Evolutionary conservation across 2,888 invertebrate species (phyloP), one percentile per base, ranked within the genome.

Genomic region (Coenonympha glycerion): DNA sequence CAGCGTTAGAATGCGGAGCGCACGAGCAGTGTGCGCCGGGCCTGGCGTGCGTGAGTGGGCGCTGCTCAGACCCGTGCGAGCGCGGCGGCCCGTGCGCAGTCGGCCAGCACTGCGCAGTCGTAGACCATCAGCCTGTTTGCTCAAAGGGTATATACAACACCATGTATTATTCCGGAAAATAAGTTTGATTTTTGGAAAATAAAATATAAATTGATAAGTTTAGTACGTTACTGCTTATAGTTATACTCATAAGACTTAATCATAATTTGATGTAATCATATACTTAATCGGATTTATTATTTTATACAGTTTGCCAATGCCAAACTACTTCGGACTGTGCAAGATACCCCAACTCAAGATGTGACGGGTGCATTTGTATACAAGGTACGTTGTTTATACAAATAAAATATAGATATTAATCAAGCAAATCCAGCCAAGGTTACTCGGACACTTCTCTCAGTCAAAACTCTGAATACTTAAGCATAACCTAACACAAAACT

Each of bases 111-210:
- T 96, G 96, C 70, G 92, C 92, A 63, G 94, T 96, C 37, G 89
- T 93, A 64, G 89, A 94, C 65, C 96, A 96, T 74, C 92, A 93
- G 71, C 93, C 95, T 6, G 92, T 94, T 53, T 96, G 96, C 73
- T 91, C 92, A 31, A 92, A 92, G 88, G 93, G 95, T 86, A 69
- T 45, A 39, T 15, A 4, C 13, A 24, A 15, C 15, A n/a, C n/a
- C n/a, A n/a, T n/a, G n/a, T n/a, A n/a, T n/a, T n/a, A n/a, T n/a
- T n/a, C n/a, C n/a, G n/a, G n/a, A n/a, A n/a, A n/a, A n/a, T n/a
- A n/a, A n/a, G n/a, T n/a, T n/a, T n/a, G n/a, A n/a, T n/a, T n/a
- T n/a, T n/a, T n/a, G n/a, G n/a, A n/a, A n/a, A n/a, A n/a, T n/a
- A n/a, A n/a, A n/a, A n/a, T n/a, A n/a, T n/a, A n/a, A n/a, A n/a